Conservation (phyloP, 2,888 invertebrate species). For the Elegia similella region DNA sequence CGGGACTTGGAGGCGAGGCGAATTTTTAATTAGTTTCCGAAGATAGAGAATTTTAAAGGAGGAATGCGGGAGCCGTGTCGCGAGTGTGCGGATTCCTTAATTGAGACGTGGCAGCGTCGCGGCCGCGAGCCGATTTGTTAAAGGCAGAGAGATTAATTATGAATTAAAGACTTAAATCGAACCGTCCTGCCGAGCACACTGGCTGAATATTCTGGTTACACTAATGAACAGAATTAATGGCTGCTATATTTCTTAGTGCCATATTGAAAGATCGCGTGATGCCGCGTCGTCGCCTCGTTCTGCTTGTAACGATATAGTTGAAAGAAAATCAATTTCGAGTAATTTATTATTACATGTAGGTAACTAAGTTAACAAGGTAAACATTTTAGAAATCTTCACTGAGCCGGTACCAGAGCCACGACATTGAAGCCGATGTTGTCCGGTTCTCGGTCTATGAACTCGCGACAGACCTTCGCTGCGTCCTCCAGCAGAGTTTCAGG, state of each 20-base stretch:
- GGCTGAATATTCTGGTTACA: constrained; percentile 46
- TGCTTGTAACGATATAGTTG: not conserved
- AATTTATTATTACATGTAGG: constrained; percentile 17
- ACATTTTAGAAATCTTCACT: constrained; percentile 33
- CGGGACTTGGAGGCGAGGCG: constrained; percentile 71
- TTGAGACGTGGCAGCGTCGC: constrained; percentile 68
- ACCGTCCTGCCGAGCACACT: constrained; percentile 38
- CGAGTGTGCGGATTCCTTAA: constrained; percentile 70
- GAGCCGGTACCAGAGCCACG: constrained; percentile 86
- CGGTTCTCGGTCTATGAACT: constrained; percentile 93
- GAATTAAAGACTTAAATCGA: constrained; percentile 61
- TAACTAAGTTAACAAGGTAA: constrained; percentile 21
- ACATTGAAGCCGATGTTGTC: constrained; percentile 93
- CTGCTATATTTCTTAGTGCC: constrained; percentile 55
- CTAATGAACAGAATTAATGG: constrained; percentile 66
- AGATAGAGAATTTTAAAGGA: constrained; percentile 76
- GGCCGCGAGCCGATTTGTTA: constrained; percentile 65
- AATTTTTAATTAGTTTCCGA: constrained; percentile 82
- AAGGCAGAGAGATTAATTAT: constrained; percentile 65
- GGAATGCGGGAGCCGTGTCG: constrained; percentile 73
- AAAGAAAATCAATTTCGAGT: constrained; percentile 14
- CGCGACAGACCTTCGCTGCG: constrained; percentile 89
- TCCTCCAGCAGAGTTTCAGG: constrained; percentile 89
- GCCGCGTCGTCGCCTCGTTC: constrained; percentile 23
- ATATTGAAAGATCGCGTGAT: constrained; percentile 59